phyloP scores from a whole-genome alignment of 2,113 vertebrate species.

The Xerus inauris region DNA sequence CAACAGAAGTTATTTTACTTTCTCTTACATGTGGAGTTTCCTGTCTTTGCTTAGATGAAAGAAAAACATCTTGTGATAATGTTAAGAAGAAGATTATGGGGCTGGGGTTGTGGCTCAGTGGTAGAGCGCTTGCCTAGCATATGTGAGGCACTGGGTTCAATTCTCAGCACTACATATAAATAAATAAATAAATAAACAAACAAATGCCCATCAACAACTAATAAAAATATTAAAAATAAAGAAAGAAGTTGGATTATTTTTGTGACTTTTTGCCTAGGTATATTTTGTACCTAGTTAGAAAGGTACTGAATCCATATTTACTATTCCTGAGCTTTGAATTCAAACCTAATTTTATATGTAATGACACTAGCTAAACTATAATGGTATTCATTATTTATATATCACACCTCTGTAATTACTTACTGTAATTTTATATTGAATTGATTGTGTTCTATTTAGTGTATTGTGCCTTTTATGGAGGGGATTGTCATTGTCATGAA shows the following conservation, averaged over 20 bases:
- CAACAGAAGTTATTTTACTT: neutral
- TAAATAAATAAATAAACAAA: no score
- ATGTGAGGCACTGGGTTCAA: no score
- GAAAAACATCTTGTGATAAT: neutral
- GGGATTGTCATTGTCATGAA: neutral
- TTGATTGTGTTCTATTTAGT: neutral
- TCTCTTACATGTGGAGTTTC: neutral
- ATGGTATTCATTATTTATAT: neutral
- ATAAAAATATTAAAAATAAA: no score
- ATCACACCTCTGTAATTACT: neutral
- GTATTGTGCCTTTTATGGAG: no score
- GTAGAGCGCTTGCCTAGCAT: no score
- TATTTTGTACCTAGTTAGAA: neutral
- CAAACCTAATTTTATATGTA: constrained; percentile 9
- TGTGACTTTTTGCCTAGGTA: neutral
- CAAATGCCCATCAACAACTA: no score
- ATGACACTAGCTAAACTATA: neutral
- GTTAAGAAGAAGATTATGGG: neutral
- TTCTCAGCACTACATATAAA: no score
- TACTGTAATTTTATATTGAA: neutral
- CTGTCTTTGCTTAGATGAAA: neutral
- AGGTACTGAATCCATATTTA: neutral
- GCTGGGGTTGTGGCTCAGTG: no score
- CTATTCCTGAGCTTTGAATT: neutral
- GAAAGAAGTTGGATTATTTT: neutral